Conservation (phyloP, 2,113 vertebrate genomes). For the Aldabrachelys gigantea region DNA sequence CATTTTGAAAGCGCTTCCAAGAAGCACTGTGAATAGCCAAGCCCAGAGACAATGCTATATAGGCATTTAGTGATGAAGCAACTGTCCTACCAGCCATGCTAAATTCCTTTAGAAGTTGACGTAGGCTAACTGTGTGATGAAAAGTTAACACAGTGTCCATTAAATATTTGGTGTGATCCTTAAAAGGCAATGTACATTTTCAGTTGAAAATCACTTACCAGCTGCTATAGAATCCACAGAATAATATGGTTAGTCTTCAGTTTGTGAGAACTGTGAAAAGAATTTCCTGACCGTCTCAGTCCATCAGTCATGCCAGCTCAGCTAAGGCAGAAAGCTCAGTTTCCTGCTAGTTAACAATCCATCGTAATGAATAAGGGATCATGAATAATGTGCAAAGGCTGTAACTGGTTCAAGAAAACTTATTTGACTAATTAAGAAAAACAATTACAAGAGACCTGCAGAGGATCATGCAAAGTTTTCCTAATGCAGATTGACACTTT, state of each 20-base stretch:
- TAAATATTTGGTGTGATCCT: conserved; percentile 36
- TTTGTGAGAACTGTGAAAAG: conserved; percentile 55
- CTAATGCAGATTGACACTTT: conserved; percentile 66
- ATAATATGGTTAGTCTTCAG: conserved; percentile 40
- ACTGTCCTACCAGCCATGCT: not conserved
- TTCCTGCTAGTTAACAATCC: conserved; percentile 39
- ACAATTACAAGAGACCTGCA: conserved; percentile 54
- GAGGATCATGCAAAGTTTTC: conserved; percentile 46
- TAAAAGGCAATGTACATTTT: conserved; percentile 38
- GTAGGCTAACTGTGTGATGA: conserved; percentile 9
- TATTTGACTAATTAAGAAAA: conserved; percentile 70
- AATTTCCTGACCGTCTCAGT: conserved; percentile 55
- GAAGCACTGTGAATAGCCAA: not conserved
- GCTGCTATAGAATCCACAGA: conserved; percentile 31
- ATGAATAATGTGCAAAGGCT: conserved; percentile 59
- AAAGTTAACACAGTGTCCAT: conserved; percentile 54
- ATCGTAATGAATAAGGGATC: conserved; percentile 64
- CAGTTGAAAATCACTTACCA: conserved; percentile 21
- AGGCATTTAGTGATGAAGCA: not conserved
- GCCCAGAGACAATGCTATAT: not conserved
- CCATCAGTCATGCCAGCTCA: conserved; percentile 47
- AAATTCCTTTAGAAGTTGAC: accelerated
- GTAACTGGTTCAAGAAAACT: conserved; percentile 53
- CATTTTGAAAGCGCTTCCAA: conserved; percentile 16
- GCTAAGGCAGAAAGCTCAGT: conserved; percentile 46